Conservation (phyloP, 2,888 invertebrate genomes). For the Eristalis arbustorum region DNA sequence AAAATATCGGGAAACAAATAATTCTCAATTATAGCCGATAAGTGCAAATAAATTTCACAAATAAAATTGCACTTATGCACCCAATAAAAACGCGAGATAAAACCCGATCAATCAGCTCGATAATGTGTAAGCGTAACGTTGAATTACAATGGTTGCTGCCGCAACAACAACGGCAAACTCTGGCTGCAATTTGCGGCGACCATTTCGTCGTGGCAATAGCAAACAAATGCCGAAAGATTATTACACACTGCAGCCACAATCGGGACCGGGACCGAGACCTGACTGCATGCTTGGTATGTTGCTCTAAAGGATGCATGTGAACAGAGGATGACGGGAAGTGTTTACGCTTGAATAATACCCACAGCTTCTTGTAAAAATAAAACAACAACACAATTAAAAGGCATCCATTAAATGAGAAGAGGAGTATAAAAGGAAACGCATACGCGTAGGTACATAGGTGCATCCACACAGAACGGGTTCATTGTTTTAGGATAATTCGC, state of each 20-base stretch:
- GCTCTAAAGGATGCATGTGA: constrained; percentile 63
- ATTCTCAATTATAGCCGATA: constrained; percentile 54
- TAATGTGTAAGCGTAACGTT: constrained; percentile 43
- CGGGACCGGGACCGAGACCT: constrained; percentile 5
- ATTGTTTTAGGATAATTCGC: constrained; percentile 55
- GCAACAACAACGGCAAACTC: constrained; percentile 29
- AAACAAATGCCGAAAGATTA: constrained; percentile 62
- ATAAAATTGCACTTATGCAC: constrained; percentile 67
- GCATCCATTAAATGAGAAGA: neutral
- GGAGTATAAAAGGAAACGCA: constrained; percentile 1
- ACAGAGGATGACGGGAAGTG: constrained; percentile 64
- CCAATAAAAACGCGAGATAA: constrained; percentile 64
- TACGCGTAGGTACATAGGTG: neutral
- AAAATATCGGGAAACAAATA: constrained; percentile 7
- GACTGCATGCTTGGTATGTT: constrained; percentile 24
- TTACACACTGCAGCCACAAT: constrained; percentile 39
- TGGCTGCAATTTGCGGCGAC: constrained; percentile 55
- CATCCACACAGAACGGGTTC: constrained; percentile 3
- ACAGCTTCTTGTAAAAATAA: constrained; percentile 49
- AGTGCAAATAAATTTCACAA: constrained; percentile 49
- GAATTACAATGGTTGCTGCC: constrained; percentile 42
- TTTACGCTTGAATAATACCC: constrained; percentile 61
- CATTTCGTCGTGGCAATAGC: constrained; percentile 41
- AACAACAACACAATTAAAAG: neutral
- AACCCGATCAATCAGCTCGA: constrained; percentile 60